Conservation (phyloP, 2,888 invertebrate species). For the Aphidoletes aphidimyza region DNA sequence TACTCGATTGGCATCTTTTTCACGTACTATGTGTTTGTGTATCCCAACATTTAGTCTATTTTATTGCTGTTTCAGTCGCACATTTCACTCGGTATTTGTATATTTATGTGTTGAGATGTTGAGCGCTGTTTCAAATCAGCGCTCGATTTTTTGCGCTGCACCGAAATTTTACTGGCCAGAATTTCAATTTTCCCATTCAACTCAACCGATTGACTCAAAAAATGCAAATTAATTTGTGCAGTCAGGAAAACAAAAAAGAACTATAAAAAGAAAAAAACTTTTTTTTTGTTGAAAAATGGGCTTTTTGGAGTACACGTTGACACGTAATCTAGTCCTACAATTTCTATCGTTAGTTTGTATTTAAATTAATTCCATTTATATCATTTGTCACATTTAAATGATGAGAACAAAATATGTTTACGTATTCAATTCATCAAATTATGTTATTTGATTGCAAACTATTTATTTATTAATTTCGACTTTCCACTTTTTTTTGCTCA, state of each 20-base stretch:
- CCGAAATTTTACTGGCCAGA: neutral
- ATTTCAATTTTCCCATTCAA: neutral
- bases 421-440: neutral
- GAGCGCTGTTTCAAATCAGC: neutral
- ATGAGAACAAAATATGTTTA: neutral
- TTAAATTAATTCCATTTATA: neutral
- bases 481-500: neutral
- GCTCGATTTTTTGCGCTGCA: neutral
- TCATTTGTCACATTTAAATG: neutral
- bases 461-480: too few species aligned
- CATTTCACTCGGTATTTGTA: neutral
- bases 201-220: neutral
- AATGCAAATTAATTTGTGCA: conserved; percentile 10
- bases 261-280: neutral
- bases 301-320: conserved; percentile 9
- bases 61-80: conserved; percentile 21
- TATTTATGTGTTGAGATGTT: neutral
- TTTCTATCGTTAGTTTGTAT: neutral
- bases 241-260: neutral
- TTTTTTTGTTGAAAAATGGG: neutral
- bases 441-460: too few species aligned
- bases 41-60: neutral
- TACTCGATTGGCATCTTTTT: conserved; percentile 49
- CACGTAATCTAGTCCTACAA: neutral
- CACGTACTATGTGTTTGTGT: conserved; percentile 43